Evolutionary conservation across 2,888 invertebrate genomes (phyloP).

Genomic region (Nymphalis c-album): DNA sequence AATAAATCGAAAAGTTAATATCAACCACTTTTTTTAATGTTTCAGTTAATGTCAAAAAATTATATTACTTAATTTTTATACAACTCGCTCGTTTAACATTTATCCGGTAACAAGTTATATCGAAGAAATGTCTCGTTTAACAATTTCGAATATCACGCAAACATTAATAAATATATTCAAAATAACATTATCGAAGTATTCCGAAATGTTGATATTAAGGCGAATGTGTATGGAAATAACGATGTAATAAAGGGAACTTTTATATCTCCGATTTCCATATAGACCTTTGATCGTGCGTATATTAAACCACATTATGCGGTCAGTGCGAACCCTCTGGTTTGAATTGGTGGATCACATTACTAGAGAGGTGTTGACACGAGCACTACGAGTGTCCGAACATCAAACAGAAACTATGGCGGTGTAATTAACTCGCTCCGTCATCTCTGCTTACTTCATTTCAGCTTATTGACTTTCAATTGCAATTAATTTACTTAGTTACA

Average conservation of each 20-base stretch:
- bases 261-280: slow-evolving; percentile 41
- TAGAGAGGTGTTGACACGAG: slow-evolving; percentile 65
- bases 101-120: slow-evolving; percentile 5
- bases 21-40: no score
- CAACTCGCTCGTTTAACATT: not conserved
- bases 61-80: not conserved
- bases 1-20: no score
- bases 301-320: slow-evolving; percentile 61
- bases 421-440: slow-evolving; percentile 62
- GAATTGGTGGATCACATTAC: slow-evolving; percentile 68
- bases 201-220: slow-evolving; percentile 30
- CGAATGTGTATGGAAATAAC: slow-evolving; percentile 34
- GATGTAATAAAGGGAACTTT: slow-evolving; percentile 37
- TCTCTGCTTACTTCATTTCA: slow-evolving; percentile 54
- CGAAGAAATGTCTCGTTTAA: slow-evolving; percentile 1
- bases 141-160: slow-evolving; percentile 20
- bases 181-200: slow-evolving; percentile 23
- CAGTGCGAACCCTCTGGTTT: slow-evolving; percentile 62
- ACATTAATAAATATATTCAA: slow-evolving; percentile 18
- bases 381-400: slow-evolving; percentile 57
- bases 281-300: slow-evolving; percentile 44
- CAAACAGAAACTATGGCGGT: slow-evolving; percentile 61
- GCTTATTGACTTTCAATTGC: slow-evolving; percentile 39
- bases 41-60: no score
- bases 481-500: slow-evolving; percentile 35